phyloP scores from a whole-genome alignment of 2,888 invertebrate species.

The Pheosia tremula region DNA sequence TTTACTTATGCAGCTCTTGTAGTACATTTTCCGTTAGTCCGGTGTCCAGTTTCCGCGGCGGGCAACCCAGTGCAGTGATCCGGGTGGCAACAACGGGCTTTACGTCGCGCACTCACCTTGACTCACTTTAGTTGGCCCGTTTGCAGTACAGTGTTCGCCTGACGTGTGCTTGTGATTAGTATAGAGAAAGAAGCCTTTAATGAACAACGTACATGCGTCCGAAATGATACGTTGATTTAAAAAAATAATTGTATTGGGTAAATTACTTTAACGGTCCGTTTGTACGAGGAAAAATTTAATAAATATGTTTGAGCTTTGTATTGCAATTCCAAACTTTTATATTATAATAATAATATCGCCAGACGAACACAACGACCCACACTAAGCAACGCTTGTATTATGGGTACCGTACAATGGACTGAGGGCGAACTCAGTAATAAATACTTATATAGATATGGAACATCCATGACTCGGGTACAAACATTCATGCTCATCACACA shows the following conservation, averaged over 20 bases:
- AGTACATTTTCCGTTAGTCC: background rate
- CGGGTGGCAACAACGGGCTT: conserved; percentile 75
- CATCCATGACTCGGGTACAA: too few species aligned
- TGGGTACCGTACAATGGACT: too few species aligned
- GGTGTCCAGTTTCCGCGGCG: conserved; percentile 4
- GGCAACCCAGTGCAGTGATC: conserved; percentile 50
- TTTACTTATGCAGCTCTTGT: background rate
- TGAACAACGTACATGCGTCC: background rate
- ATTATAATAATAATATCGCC: too few species aligned
- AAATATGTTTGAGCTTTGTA: background rate
- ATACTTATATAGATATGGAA: too few species aligned
- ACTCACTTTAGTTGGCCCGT: conserved; percentile 77
- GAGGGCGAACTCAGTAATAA: too few species aligned
- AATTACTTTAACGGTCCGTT: background rate
- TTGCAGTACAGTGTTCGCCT: conserved; percentile 66
- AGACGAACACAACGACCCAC: too few species aligned
- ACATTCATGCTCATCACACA: too few species aligned
- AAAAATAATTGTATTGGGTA: background rate
- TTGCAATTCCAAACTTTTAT: background rate
- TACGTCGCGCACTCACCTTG: conserved; percentile 77
- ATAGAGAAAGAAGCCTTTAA: conserved; percentile 42
- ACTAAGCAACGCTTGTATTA: too few species aligned
- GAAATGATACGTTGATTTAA: background rate
- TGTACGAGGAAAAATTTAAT: background rate
- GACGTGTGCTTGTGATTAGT: conserved; percentile 67